These are phyloP conservation scores for Operophtera brumata DNA, from an alignment of 2,888 invertebrate genomes.

Conservation along the genomic window DNA sequence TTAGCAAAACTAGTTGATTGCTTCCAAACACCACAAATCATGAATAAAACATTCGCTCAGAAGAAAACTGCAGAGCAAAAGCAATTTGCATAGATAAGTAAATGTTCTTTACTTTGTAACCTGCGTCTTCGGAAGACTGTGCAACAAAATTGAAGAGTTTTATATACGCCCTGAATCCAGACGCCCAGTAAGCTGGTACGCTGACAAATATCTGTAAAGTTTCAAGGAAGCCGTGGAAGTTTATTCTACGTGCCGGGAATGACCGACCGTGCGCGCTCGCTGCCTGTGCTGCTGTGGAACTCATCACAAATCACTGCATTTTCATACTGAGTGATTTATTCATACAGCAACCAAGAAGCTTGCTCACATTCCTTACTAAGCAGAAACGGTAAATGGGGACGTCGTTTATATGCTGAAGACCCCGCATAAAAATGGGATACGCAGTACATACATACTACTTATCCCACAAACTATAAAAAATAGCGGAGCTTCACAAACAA, in stretches of 20 bases:
- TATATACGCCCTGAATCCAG: constrained; percentile 24
- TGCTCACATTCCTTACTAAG: constrained; percentile 28
- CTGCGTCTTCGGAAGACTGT: constrained; percentile 38
- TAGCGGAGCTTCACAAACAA: constrained; percentile 12
- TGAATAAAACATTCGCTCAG: constrained; percentile 41
- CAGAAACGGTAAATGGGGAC: constrained; percentile 30
- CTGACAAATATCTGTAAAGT: constrained; percentile 45
- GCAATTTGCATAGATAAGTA: constrained; percentile 45
- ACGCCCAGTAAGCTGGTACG: constrained; percentile 26
- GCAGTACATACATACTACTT: constrained; percentile 29
- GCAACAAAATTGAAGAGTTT: constrained; percentile 39
- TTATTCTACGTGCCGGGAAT: constrained; percentile 42
- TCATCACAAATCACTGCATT: constrained; percentile 54
- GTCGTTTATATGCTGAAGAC: constrained; percentile 31
- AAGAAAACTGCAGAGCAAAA: constrained; percentile 41
- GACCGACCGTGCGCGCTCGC: constrained; percentile 8
- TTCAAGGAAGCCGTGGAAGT: constrained; percentile 40
- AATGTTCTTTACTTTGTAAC: constrained; percentile 43
- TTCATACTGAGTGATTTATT: constrained; percentile 55
- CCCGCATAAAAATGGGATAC: constrained; percentile 33
- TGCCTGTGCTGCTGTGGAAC: constrained; percentile 16
- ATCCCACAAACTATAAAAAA: constrained; percentile 28
- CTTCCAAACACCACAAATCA: constrained; percentile 31
- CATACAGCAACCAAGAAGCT: constrained; percentile 29
- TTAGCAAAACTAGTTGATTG: constrained; percentile 27